These are phyloP conservation scores for Galagoides demidoff DNA, from an alignment of 2,797 vertebrate species.

Conservation along the genomic window DNA sequence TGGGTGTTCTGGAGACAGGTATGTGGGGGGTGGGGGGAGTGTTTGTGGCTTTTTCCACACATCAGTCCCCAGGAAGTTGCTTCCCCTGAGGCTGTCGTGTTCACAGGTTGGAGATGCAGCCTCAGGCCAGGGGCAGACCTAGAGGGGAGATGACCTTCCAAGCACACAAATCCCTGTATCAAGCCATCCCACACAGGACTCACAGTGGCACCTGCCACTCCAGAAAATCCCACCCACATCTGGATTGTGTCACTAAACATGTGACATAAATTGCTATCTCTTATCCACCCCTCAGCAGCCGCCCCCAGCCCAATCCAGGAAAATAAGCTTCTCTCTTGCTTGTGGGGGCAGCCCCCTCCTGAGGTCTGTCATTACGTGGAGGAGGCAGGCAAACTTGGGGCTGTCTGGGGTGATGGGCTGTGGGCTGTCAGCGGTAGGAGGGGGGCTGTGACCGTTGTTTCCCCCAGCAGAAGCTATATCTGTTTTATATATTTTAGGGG, in stretches of 20 bases:
- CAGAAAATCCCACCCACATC: conserved; percentile 18
- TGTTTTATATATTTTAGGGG: neutral
- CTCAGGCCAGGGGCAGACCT: neutral
- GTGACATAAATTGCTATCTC: neutral
- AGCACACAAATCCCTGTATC: neutral
- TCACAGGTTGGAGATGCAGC: neutral
- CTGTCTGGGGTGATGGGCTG: neutral
- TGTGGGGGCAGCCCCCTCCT: neutral
- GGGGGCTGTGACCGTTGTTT: neutral
- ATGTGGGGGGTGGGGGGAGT: no score
- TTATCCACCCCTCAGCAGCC: neutral
- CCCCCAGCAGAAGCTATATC: neutral
- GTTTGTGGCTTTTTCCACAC: neutral
- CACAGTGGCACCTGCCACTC: conserved; percentile 33
- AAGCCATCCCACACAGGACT: neutral
- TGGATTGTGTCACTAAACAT: conserved; percentile 1
- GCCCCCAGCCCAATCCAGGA: conserved; percentile 14
- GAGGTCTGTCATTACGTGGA: neutral
- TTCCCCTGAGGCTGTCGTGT: neutral
- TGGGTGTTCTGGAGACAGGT: neutral
- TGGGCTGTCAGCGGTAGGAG: neutral
- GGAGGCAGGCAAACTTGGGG: rapidly evolving
- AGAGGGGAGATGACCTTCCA: neutral
- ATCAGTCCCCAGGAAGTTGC: neutral
- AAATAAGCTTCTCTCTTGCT: neutral